Evolutionary conservation across 2,113 vertebrate species (phyloP).

Genomic region (Gallinago media): DNA sequence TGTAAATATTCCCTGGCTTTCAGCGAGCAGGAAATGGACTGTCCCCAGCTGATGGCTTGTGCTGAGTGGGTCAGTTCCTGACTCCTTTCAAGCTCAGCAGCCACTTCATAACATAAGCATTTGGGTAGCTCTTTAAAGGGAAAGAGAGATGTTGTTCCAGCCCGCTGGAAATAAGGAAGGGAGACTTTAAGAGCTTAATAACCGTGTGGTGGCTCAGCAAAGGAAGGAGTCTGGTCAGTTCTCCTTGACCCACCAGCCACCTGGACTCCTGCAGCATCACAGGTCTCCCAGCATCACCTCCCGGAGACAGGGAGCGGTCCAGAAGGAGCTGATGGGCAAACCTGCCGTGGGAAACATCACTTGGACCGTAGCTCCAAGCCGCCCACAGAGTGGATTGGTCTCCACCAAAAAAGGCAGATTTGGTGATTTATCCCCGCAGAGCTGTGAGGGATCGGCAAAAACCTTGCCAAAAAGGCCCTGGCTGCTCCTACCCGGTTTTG

Average conservation of each 20-base stretch:
- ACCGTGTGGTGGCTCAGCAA: background rate
- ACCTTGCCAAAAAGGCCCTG: background rate
- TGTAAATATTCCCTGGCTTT: background rate
- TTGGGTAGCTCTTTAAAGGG: background rate
- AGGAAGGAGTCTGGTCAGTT: background rate
- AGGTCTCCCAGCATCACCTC: background rate
- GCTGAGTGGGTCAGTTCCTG: background rate
- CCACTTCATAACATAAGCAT: background rate
- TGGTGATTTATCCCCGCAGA: background rate
- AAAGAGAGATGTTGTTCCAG: background rate
- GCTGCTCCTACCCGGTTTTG: background rate
- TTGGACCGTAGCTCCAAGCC: accelerated
- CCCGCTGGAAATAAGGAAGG: background rate
- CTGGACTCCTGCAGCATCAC: background rate
- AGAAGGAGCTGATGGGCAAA: background rate
- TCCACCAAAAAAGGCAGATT: background rate
- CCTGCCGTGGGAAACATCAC: background rate
- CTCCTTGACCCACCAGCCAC: background rate
- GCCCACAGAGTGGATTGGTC: background rate
- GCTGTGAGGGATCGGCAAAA: background rate
- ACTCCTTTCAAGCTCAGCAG: background rate
- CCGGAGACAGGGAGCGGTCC: accelerated
- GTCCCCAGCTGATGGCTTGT: background rate
- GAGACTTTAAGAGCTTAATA: background rate
- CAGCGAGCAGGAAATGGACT: background rate